These are phyloP conservation scores for Fissipunctia ypsillon DNA, from an alignment of 2,888 invertebrate species.

Conservation along the genomic window DNA sequence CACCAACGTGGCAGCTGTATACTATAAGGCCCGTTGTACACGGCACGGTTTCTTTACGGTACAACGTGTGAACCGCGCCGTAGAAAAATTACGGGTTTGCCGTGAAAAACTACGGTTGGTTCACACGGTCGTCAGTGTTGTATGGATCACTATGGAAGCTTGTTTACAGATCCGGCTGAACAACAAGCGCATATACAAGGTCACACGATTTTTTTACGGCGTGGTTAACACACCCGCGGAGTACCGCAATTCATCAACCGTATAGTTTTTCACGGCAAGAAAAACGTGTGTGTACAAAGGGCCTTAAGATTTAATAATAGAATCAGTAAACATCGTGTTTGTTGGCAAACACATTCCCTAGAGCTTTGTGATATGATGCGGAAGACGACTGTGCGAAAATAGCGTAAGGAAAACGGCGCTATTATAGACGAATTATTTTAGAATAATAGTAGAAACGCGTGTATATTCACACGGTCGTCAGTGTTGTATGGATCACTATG, in stretches of 20 bases:
- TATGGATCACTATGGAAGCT: background rate
- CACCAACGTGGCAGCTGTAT: slow-evolving; percentile 43
- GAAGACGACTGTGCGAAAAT: slow-evolving; percentile 53
- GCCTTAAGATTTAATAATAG: slow-evolving; percentile 46
- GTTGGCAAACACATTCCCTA: slow-evolving; percentile 62
- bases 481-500: too few species aligned
- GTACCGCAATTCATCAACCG: background rate
- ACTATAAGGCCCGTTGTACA: background rate
- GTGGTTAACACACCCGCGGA: background rate
- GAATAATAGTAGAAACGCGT: background rate
- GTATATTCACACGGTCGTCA: too few species aligned
- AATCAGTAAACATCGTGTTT: slow-evolving; percentile 50
- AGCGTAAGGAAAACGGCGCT: slow-evolving; percentile 27
- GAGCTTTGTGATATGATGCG: slow-evolving; percentile 56
- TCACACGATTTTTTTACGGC: background rate
- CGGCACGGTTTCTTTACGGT: background rate
- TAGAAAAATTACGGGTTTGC: background rate
- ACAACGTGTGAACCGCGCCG: background rate
- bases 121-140: background rate
- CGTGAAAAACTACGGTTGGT: background rate
- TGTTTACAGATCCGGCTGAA: background rate
- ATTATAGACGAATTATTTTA: slow-evolving; percentile 5
- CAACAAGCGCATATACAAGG: background rate
- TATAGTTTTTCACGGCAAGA: background rate
- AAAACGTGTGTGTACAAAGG: background rate